Evolutionary conservation across 2,797 vertebrate species (phyloP).

Genomic region (Danio choprae): DNA sequence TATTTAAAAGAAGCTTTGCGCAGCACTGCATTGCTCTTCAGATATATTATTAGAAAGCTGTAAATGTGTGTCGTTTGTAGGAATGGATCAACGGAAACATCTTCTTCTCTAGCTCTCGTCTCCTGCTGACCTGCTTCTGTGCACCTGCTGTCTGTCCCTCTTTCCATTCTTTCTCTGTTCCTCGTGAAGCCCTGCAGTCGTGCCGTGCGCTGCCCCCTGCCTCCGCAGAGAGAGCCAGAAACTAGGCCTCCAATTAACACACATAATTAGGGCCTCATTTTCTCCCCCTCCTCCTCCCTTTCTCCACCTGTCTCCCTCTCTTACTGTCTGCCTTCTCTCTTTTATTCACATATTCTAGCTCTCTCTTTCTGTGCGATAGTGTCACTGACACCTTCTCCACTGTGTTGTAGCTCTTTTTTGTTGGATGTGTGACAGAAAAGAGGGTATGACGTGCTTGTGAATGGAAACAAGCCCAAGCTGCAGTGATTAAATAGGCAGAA

Average conservation of each 20-base stretch:
- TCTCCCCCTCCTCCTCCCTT: conserved; percentile 26
- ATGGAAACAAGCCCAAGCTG: background rate
- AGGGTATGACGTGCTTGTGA: background rate
- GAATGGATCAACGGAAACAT: conserved; percentile 4
- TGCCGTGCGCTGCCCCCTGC: conserved; percentile 22
- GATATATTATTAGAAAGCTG: background rate
- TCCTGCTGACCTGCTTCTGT: conserved; percentile 35
- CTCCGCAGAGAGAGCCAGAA: conserved; percentile 52
- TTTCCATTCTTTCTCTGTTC: background rate
- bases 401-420: background rate
- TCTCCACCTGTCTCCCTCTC: conserved; percentile 19
- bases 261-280: conserved; percentile 58
- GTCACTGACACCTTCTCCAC: conserved; percentile 8
- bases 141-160: conserved; percentile 16
- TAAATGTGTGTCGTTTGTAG: background rate
- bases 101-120: background rate
- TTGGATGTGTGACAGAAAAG: conserved; percentile 13
- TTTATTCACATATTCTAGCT: conserved; percentile 23
- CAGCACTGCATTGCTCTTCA: background rate
- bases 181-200: conserved; percentile 27
- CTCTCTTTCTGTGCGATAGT: conserved; percentile 13
- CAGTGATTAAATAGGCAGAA: background rate
- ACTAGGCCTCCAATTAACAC: conserved; percentile 60
- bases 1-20: too few species aligned
- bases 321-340: conserved; percentile 16